A percentile compares a stretch with the other conserved stretches of the same genome.
phyloP scores from a whole-genome alignment of 2,113 vertebrate species.

The Ceuthmochares aereus region DNA sequence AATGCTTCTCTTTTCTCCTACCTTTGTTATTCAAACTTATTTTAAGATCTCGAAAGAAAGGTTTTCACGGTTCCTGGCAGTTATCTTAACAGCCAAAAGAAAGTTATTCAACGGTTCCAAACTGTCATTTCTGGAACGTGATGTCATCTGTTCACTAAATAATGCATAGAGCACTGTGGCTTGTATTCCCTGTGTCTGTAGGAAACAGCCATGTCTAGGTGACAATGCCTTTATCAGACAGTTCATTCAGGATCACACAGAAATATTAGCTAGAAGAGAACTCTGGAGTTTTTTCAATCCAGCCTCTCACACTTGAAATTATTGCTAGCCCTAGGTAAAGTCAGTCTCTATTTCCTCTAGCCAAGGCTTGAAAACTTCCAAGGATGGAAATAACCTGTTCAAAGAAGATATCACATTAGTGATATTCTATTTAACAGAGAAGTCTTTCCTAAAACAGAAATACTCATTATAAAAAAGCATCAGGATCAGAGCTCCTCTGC shows the following conservation, averaged over 20 bases:
- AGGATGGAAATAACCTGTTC: background rate
- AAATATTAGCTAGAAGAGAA: background rate
- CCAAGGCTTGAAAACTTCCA: background rate
- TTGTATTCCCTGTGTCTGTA: background rate
- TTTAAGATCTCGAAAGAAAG: background rate
- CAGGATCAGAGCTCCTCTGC: background rate
- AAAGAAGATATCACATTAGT: background rate
- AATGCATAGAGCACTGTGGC: background rate
- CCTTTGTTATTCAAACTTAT: background rate
- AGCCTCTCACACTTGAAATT: background rate
- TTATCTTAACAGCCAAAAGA: background rate
- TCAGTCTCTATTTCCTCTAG: background rate
- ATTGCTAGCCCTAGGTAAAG: background rate
- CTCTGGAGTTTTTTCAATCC: background rate
- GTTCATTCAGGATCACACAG: background rate
- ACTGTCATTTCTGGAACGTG: background rate
- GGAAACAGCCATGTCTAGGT: background rate
- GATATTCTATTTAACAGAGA: background rate
- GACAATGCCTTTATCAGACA: background rate
- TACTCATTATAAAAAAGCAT: background rate
- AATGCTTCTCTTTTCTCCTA: background rate
- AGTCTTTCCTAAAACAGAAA: background rate
- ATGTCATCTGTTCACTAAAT: background rate
- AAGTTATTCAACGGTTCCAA: background rate
- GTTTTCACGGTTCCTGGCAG: background rate